These are phyloP conservation scores for Gadus chalcogrammus DNA, from an alignment of 2,113 vertebrate species.

Conservation along the genomic window DNA sequence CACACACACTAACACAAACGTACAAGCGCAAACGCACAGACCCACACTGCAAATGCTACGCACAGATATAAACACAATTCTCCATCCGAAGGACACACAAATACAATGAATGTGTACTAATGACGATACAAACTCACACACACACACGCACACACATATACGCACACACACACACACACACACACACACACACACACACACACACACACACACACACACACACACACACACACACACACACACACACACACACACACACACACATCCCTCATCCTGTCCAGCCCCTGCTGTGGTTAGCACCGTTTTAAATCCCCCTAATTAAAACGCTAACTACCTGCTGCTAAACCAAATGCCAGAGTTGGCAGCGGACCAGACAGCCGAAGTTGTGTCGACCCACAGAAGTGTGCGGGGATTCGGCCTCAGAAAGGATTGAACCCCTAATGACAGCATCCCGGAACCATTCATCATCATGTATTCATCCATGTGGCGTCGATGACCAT, in stretches of 20 bases:
- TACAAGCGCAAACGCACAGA: not conserved
- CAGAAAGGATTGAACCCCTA: conserved; percentile 11
- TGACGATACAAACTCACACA: not conserved
- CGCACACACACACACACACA: conserved; percentile 3
- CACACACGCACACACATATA: not conserved
- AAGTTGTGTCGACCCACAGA: not conserved
- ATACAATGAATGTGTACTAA: not conserved
- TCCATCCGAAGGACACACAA: not conserved
- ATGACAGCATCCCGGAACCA: conserved; percentile 20
- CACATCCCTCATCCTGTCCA: conserved; percentile 23
- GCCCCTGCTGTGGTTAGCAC: conserved; percentile 24
- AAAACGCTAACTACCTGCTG: conserved; percentile 53
- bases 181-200: not conserved
- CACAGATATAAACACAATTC: not conserved
- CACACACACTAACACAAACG: not conserved
- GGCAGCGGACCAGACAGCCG: conserved; percentile 23
- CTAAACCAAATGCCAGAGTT: conserved; percentile 59
- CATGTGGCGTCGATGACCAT: too few relatives aligned
- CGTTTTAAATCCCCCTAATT: conserved; percentile 46
- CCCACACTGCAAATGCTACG: not conserved
- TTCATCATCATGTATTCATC: conserved; percentile 20
- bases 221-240: not conserved
- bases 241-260: not conserved
- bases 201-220: not conserved
- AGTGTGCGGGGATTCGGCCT: not conserved